phyloP scores from a whole-genome alignment of 1,140 invertebrate species.

The Chrysoperla carnea region DNA sequence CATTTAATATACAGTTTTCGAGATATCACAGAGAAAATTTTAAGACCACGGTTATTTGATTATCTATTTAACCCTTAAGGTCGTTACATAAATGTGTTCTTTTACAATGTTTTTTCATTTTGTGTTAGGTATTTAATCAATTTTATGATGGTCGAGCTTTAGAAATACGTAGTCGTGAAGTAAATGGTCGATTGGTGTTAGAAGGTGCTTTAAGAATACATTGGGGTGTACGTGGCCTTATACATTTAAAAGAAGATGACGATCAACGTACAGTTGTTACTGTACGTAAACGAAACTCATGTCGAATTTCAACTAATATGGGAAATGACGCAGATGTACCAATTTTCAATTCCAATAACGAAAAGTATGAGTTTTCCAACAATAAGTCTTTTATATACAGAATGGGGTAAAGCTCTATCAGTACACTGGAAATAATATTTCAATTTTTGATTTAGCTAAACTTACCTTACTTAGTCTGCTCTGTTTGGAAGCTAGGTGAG shows the following conservation, averaged over 20 bases:
- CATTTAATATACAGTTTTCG: no score
- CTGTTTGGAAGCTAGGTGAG: no score
- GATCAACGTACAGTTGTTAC: constrained; percentile 59
- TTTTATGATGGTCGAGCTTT: constrained; percentile 65
- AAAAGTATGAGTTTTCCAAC: no score
- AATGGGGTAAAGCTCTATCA: no score
- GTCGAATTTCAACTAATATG: constrained; percentile 21
- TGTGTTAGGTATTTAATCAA: constrained; percentile 40
- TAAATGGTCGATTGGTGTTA: constrained; percentile 59
- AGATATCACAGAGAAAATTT: no score
- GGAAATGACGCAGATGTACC: constrained; percentile 18
- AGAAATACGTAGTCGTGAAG: constrained; percentile 54
- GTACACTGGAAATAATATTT: no score
- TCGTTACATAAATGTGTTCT: background rate
- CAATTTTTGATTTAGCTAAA: no score
- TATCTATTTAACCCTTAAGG: no score
- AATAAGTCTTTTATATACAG: no score
- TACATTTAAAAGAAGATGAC: constrained; percentile 75
- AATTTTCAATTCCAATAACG: no score
- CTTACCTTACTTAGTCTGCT: no score
- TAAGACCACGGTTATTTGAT: no score
- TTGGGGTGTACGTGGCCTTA: constrained; percentile 70
- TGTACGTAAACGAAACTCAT: constrained; percentile 50
- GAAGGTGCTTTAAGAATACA: constrained; percentile 66
- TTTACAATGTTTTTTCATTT: background rate